phyloP scores from a whole-genome alignment of 2,797 vertebrate genomes.

The Paramormyrops hopkinsi region DNA sequence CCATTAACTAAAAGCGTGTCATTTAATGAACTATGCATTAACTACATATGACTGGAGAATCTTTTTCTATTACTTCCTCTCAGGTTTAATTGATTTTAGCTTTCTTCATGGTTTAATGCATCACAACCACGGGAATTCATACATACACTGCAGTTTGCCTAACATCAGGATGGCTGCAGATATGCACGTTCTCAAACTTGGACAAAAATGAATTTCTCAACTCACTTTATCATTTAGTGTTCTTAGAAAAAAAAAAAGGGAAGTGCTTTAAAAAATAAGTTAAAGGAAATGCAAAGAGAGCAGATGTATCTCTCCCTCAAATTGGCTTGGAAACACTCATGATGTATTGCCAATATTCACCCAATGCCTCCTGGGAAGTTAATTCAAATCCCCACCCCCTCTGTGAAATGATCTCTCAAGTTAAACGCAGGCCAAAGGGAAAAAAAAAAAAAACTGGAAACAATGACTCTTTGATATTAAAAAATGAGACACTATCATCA shows the following conservation, averaged over 20 bases:
- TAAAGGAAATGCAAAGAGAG: not conserved
- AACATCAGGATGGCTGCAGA: not conserved
- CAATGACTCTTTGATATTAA: not conserved
- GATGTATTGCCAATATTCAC: not conserved
- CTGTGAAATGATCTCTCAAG: not conserved
- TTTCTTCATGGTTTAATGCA: not conserved
- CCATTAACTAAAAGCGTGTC: not conserved
- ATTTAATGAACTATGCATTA: not conserved
- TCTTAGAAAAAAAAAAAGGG: not conserved
- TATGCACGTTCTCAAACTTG: not conserved
- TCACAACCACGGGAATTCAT: not conserved
- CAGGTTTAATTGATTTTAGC: not conserved
- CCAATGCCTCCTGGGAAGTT: not conserved
- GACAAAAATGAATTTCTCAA: not conserved
- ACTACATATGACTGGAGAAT: not conserved
- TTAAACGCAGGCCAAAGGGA: not conserved
- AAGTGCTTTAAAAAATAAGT: not conserved
- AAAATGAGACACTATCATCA: not conserved
- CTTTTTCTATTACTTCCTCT: not conserved
- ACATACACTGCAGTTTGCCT: not conserved
- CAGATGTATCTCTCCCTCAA: not conserved
- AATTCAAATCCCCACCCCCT: not conserved
- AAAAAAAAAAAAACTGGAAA: not conserved
- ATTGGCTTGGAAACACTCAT: not conserved
- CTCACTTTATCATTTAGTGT: not conserved